phyloP scores from a whole-genome alignment of 2,113 vertebrate species.

The Heliornis fulica region DNA sequence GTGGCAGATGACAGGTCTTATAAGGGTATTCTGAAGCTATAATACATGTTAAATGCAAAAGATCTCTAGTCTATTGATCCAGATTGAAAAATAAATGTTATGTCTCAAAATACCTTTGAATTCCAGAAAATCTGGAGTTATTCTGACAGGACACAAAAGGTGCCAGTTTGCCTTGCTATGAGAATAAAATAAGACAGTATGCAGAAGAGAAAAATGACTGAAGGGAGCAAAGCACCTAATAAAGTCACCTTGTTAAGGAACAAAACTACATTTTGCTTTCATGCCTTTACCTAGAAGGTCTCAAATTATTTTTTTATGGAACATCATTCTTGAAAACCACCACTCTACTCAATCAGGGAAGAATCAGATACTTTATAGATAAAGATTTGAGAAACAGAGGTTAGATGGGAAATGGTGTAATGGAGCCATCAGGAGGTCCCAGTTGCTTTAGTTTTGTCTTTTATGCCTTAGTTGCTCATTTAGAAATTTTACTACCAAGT shows the following conservation, averaged over 20 bases:
- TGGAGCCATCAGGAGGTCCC: background rate
- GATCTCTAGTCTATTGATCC: background rate
- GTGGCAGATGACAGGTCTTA: background rate
- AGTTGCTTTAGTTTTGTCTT: background rate
- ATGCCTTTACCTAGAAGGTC: background rate
- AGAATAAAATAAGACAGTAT: background rate
- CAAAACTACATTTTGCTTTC: background rate
- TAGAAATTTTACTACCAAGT: background rate
- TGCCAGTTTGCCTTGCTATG: background rate
- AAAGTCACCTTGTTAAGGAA: background rate
- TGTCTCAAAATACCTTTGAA: background rate
- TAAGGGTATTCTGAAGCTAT: background rate
- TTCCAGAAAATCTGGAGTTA: background rate
- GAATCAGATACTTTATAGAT: background rate
- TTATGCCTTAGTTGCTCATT: background rate
- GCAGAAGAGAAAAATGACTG: background rate
- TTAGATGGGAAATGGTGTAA: background rate
- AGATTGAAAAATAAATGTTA: background rate
- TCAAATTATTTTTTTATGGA: background rate
- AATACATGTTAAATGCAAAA: background rate
- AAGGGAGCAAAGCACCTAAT: background rate
- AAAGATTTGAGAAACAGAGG: background rate
- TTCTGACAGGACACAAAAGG: background rate
- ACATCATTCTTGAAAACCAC: background rate
- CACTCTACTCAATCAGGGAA: background rate